Evolutionary conservation across 2,113 vertebrate species (phyloP), one percentile per base, ranked within the genome.

Genomic region (Propithecus coquereli): DNA sequence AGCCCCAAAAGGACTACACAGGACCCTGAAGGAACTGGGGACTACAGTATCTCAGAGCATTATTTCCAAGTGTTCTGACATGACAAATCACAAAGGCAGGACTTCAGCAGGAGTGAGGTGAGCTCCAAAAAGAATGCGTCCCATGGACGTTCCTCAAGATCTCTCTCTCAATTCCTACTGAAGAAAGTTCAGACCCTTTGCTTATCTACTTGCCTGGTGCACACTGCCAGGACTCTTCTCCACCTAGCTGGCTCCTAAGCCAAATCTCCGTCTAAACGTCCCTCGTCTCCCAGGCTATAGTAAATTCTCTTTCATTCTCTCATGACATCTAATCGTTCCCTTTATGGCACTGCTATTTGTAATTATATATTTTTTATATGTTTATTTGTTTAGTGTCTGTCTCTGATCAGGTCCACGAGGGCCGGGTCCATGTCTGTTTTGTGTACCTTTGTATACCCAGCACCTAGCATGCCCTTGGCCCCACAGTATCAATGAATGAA

Each of bases 371-470:
- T 92, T 40, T 47, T 43, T 77, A 14, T 83, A 37, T 85, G 5
- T 37, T 59, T 74, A 66, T 91, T 74, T 81, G 66, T 93, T 93
- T 73, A 87, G 59, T 23, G 14, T 93, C 54, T 91, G n/a, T 94
- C 80, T 87, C 54, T 45, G 40, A 47, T 8, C 80, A 91, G 52
- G 16, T 30, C 32, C 61, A 59, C 37, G 71, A 71, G 8, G 68
- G 52, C 25, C 27, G 22, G 18, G 27, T 63, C 22, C 45, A 22
- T 22, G 25, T 79, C 66, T 89, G 2, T 52, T 87, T 71, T n/a
- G 14, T 66, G 23, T 66, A 57, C 10, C 32, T 84, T 43, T 68
- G 52, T 4, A 81, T n/a, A 90, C 43, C 12, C 34, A 76, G 81
- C 16, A 79, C 59, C 45, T 63, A 71, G 74, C 17, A 68, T 50